A percentile compares a stretch with the other conserved stretches of the same genome.
Conservation (phyloP, 2,888 invertebrate species). For the Tryphoninae sp. region DNA sequence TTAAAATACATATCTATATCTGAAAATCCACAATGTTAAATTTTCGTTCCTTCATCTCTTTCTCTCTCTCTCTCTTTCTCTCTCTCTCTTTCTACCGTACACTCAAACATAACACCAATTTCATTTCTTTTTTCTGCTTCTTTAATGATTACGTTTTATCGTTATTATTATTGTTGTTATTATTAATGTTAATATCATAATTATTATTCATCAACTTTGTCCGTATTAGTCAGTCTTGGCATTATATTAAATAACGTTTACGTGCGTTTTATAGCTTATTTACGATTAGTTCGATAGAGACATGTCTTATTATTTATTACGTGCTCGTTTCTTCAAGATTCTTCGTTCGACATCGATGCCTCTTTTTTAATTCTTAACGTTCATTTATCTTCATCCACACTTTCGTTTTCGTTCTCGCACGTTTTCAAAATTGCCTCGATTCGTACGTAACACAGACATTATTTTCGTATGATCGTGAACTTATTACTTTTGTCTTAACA, state of each 20-base stretch:
- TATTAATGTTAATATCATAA: conserved; percentile 60
- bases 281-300: conserved; percentile 47
- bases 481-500: conserved; percentile 7
- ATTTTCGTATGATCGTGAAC: conserved; percentile 4
- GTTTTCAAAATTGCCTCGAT: not conserved
- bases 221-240: conserved; percentile 69
- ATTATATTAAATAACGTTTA: conserved; percentile 63
- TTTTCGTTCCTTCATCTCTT: conserved; percentile 30
- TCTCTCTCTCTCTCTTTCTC: conserved; percentile 1
- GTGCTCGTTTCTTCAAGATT: conserved; percentile 11
- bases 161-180: conserved; percentile 64
- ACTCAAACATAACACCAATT: conserved; percentile 81
- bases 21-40: conserved; percentile 79
- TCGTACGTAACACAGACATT: not conserved
- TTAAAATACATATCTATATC: conserved; percentile 79
- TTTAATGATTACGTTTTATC: conserved; percentile 54
- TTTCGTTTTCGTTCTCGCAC: not conserved
- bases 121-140: conserved; percentile 65
- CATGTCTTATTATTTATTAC: conserved; percentile 36
- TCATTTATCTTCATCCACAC: conserved; percentile 34
- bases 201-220: conserved; percentile 62
- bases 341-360: not conserved
- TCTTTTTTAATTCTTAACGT: conserved; percentile 13
- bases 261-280: conserved; percentile 57
- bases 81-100: conserved; percentile 75